Conservation (phyloP, 2,113 vertebrate genomes). For the Limanda limanda region DNA sequence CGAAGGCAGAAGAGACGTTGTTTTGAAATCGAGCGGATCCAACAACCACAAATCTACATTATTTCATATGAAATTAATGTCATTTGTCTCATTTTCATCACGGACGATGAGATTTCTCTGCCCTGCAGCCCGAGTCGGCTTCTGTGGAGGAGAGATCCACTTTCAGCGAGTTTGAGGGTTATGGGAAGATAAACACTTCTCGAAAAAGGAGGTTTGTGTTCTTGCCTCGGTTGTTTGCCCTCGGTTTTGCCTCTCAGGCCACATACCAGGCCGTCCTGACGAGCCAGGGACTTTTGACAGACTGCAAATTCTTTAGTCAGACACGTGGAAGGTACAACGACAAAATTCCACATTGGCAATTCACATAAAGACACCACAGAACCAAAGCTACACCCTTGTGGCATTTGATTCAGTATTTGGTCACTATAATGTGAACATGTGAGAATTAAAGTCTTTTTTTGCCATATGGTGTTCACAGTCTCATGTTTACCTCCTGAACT, state of each 20-base stretch:
- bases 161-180: background rate
- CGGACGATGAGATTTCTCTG: slow-evolving; percentile 15
- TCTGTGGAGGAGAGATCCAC: slow-evolving; percentile 7
- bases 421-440: background rate
- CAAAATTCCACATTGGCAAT: background rate
- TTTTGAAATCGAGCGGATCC: slow-evolving; percentile 43
- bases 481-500: slow-evolving; percentile 9
- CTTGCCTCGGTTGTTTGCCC: no score
- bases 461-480: slow-evolving; percentile 39
- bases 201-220: background rate
- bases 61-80: slow-evolving; percentile 64
- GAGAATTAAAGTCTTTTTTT: background rate
- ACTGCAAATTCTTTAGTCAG: no score
- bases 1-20: slow-evolving; percentile 40
- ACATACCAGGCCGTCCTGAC: background rate
- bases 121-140: slow-evolving; percentile 19
- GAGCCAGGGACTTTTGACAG: background rate
- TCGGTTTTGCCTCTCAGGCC: background rate
- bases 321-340: no score
- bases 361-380: background rate
- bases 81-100: slow-evolving; percentile 42
- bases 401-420: slow-evolving; percentile 27
- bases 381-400: background rate
- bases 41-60: slow-evolving; percentile 59
- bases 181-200: background rate